Evolutionary conservation across 1,140 invertebrate species (phyloP), one percentile per base, ranked within the genome.

Genomic region (Pristionchus pacificus): DNA sequence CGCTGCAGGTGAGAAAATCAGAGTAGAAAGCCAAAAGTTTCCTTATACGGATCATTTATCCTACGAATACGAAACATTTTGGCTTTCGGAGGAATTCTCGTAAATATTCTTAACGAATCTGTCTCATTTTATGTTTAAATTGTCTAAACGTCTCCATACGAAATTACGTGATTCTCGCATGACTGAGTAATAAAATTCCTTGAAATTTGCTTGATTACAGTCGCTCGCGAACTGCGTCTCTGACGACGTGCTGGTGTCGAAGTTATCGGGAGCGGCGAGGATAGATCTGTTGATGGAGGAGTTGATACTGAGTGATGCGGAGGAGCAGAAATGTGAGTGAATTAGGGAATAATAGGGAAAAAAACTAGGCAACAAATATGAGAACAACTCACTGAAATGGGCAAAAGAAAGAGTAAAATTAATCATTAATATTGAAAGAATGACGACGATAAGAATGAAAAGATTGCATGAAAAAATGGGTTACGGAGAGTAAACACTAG

Each of bases 241-340:
- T 0, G 81, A 83, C 61, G 82, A 83, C 72, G 77, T 83, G 10
- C 65, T 83, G 63, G 74, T 83, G 66, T 72, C 81, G 0, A 84
- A 84, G 71, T 55, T 83, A 58, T 83, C 75, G 27, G 81, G 81
- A 57, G 77, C 82, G 15, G 81, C 81, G 2, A 59, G 77, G 58
- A 72, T 83, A 13, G 81, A 83, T 66, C 65, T 72, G 25, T 60
- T 83, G 38, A 83, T 83, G 82, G 80, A 82, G 31, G 81, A 83
- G 60, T 60, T 84, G 49, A 84, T 83, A 29, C 72, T 83, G 28
- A 82, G 77, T 68, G 80, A 79, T 75, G 62, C 67, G 15, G 28
- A n/a, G n/a, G 65, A 38, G 25, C 65, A 66, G 65, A 66, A 66
- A 49, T 49, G 38, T 49, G 6, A 49, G 38, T 49, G n/a, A n/a